Conservation (phyloP, 1,140 invertebrate species). For the Spodoptera litura region DNA sequence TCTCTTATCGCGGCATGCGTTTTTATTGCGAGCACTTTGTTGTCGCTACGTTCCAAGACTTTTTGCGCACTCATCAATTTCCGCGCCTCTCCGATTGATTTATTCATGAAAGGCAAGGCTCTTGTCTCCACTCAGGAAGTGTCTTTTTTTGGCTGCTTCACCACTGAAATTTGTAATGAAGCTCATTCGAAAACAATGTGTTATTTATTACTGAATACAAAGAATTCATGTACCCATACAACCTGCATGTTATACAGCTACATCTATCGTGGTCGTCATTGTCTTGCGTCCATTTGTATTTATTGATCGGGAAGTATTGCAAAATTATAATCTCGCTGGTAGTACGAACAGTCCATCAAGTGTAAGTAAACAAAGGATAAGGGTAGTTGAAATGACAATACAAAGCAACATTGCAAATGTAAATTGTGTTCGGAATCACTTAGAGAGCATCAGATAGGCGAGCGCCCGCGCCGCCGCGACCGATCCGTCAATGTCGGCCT, state of each 20-base stretch:
- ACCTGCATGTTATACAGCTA: neutral
- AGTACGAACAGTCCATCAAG: slow-evolving; percentile 53
- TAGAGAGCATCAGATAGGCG: slow-evolving; percentile 84
- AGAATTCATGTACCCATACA: slow-evolving; percentile 47
- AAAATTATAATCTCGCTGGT: slow-evolving; percentile 41
- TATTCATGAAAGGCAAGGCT: slow-evolving; percentile 82
- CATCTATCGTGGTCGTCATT: slow-evolving; percentile 19
- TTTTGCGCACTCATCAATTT: slow-evolving; percentile 85
- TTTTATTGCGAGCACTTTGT: slow-evolving; percentile 83
- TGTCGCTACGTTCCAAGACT: slow-evolving; percentile 77
- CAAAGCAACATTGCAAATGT: slow-evolving; percentile 77
- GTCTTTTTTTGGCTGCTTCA: slow-evolving; percentile 77
- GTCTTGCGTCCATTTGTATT: slow-evolving; percentile 15
- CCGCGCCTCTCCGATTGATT: slow-evolving; percentile 83
- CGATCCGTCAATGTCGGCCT: slow-evolving; percentile 84
- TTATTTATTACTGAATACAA: slow-evolving; percentile 77
- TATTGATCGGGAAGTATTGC: slow-evolving; percentile 39
- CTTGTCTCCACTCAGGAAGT: slow-evolving; percentile 82
- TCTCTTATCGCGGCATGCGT: slow-evolving; percentile 75
- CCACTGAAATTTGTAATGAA: slow-evolving; percentile 84
- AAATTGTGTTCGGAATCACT: slow-evolving; percentile 82
- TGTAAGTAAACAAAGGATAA: slow-evolving; percentile 67
- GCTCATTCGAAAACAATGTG: slow-evolving; percentile 84
- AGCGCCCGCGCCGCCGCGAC: slow-evolving; percentile 75
- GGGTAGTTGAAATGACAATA: slow-evolving; percentile 76